Conservation (phyloP, 2,888 invertebrate genomes). For the Dioctria linearis region DNA sequence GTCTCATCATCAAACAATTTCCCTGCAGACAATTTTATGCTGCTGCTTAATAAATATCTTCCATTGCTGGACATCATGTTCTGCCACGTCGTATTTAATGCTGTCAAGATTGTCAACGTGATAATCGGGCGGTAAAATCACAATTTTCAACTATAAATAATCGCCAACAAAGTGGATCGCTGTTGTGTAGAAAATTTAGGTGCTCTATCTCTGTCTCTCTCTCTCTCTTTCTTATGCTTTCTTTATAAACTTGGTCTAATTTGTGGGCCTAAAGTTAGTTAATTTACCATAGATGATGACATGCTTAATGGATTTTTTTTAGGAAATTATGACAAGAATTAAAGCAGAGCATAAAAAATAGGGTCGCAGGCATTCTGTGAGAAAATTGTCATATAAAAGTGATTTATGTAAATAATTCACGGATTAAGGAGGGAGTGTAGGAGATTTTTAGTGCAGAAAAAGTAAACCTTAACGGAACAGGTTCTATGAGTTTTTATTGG, state of each 20-base stretch:
- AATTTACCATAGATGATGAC: constrained; percentile 23
- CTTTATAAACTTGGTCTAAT: neutral
- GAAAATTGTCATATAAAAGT: constrained; percentile 33
- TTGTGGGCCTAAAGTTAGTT: constrained; percentile 11
- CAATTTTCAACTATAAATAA: constrained; percentile 48
- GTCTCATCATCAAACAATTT: constrained; percentile 17
- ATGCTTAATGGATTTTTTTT: constrained; percentile 16
- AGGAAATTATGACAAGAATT: constrained; percentile 5
- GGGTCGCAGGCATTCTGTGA: constrained; percentile 3
- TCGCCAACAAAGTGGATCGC: constrained; percentile 37
- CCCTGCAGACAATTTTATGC: neutral
- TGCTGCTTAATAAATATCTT: constrained; percentile 48
- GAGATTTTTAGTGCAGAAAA: neutral
- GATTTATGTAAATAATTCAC: constrained; percentile 42
- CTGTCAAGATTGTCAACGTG: constrained; percentile 53
- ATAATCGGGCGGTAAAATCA: constrained; percentile 53
- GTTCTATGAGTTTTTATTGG: neutral
- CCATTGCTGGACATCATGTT: constrained; percentile 53
- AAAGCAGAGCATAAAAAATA: neutral
- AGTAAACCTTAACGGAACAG: neutral
- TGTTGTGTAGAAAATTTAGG: constrained; percentile 24
- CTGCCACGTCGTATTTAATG: constrained; percentile 55
- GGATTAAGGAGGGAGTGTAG: neutral
- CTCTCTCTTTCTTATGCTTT: too few relatives aligned
- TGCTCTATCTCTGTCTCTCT: neutral